Base-by-base conservation (phyloP, 2,888 invertebrate genomes). In the Chymomyza amoena region DNA sequence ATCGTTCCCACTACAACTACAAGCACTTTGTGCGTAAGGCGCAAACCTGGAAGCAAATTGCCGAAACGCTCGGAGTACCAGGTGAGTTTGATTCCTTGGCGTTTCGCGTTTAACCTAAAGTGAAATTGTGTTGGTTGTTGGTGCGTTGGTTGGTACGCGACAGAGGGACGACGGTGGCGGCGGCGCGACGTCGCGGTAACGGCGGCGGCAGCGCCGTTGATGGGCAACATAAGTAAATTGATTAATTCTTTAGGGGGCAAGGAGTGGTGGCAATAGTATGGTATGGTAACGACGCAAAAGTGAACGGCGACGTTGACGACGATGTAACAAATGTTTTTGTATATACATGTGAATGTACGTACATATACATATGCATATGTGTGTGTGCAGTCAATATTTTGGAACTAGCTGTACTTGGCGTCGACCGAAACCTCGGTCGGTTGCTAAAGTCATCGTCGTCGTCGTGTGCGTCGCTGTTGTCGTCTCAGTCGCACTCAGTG, bases 1-100 rank as follows among this genome's bases (percentile, higher is more conserved):
- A 90, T 80, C 89, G 90, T 18, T 91, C 90, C 6, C 90, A 90
- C 75, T 91, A 90, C 72, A 90, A 90, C 75, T 90, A 90, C 70
- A 90, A 90, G 68, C 90, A 90, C 75, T 90, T 90, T 73, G 90
- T 90, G 64, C 84, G 90, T 62, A 90, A 90, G 79, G 90, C 90
- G 36, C 91, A 91, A 73, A 89, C 90, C 25, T 90, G 90, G 90
- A 90, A 90, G 63, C 90, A 88, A 78, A 90, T 90, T 56, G 90
- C 90, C 56, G 90, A 91, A 72, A 86, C 90, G 45, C 90, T 90
- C 69, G 90, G 90, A 63, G 89, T 90, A 73, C 86, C 89, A 78
- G 90, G 90, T 91, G 86, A 90, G 89, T 84, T 73, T 75, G 82
- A 87, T 73, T 72, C 61, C 25, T 25, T 25, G 51, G 61, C 16